A percentile compares a stretch with the other conserved stretches of the same genome.
Conservation (phyloP, 2,888 invertebrate genomes). For the Diadegma fenestrale region DNA sequence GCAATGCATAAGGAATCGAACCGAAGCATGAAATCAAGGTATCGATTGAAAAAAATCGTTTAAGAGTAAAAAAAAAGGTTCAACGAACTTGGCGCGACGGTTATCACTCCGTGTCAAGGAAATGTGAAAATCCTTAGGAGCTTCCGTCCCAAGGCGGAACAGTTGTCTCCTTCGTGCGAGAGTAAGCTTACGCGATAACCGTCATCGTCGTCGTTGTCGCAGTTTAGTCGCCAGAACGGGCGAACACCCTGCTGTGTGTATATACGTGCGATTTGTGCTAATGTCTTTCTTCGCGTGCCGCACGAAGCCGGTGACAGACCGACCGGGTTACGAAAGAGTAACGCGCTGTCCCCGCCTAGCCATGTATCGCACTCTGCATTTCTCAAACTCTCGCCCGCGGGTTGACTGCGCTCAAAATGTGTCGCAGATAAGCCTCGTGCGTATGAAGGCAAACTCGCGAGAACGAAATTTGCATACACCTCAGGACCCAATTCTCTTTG, state of each 20-base stretch:
- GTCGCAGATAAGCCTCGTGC: slow-evolving; percentile 57
- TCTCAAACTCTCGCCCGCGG: slow-evolving; percentile 44
- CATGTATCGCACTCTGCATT: slow-evolving; percentile 38
- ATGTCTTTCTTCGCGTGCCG: slow-evolving; percentile 51
- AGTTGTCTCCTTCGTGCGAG: slow-evolving; percentile 22
- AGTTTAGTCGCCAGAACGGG: slow-evolving; percentile 23
- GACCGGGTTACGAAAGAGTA: slow-evolving; percentile 61
- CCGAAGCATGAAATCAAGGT: neutral
- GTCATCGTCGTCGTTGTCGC: slow-evolving; percentile 16
- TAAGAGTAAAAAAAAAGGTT: neutral
- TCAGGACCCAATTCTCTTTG: neutral
- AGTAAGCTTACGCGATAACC: slow-evolving; percentile 49
- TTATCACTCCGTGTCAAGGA: neutral
- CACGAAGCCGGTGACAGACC: slow-evolving; percentile 42
- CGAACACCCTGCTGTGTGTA: slow-evolving; percentile 27
- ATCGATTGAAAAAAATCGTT: neutral
- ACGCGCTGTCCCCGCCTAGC: slow-evolving; percentile 38
- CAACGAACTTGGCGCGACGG: neutral
- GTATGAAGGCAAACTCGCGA: slow-evolving; percentile 19
- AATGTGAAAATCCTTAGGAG: neutral
- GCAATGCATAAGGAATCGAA: neutral
- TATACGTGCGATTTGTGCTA: slow-evolving; percentile 35
- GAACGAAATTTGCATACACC: neutral
- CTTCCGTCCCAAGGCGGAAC: neutral
- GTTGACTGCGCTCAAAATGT: slow-evolving; percentile 65